Base-by-base conservation (phyloP, 2,113 vertebrate species). In the Egretta garzetta region DNA sequence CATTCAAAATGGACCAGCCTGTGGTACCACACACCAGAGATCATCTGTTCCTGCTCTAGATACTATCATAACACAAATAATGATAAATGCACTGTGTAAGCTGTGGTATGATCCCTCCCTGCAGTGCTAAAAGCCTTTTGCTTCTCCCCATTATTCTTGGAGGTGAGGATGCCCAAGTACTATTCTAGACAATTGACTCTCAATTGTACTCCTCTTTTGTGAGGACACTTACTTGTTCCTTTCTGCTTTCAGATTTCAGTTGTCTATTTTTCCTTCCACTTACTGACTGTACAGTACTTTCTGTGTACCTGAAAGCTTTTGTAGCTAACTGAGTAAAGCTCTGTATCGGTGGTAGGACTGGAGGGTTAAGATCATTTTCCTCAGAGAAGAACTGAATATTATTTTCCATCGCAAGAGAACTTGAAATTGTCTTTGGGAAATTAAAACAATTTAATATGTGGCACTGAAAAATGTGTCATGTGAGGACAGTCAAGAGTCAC, bases 201-300 rank as follows among this genome's bases (percentile, higher is more conserved):
- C 81, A 60, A 49, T 82, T 87, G 64, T 66, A 53, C 39, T 95
- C 17, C 12, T 76, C 9, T 90, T 85, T 80, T 8, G 3, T 50
- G 67, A 94, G 53, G 76, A 43, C 55, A 73, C 66, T 83, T 66
- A 73, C 45, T 95, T 75, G 22, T 55, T 80, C 80, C 32, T 79
- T 92, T 82, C 86, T 80, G 45, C 86, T 95, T 93, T 96, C 74
- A 80, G 58, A 93, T 83, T 73, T 62, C 83, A 72, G 56, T 30
- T 94, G 89, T 89, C 80, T 89, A 30, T 94, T 96, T 96, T 91
- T 39, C 41, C 32, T 91, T 91, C 83, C 66, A 75, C 58, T 96
- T 96, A 81, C 41, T 76, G 43, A 70, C 70, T 82, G 52, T n/a
- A 68, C 17, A 39, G 62, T 30, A 58, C 53, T 86, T 91, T 89